Base-by-base conservation (phyloP, 1,140 invertebrate species). In the Rhizoglyphus robini region DNA sequence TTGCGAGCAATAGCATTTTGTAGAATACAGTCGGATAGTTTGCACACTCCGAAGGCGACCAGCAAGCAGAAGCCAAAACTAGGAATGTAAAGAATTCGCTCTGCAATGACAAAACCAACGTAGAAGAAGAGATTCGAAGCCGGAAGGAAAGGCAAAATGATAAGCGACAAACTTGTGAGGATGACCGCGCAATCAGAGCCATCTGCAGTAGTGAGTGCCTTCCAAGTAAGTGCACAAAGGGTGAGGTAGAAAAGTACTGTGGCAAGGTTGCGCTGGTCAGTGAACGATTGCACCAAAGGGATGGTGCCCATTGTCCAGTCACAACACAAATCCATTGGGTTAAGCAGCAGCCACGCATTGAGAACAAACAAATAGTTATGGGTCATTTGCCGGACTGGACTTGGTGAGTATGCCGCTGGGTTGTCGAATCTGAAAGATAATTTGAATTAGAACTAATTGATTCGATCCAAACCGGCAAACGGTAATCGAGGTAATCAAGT, bases 221-320 rank as follows among this genome's bases (percentile, higher is more conserved):
- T 18, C 64, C 54, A 68, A 20, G 68, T 4, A 13, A 71, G 31
- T 13, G 60, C 36, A 41, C n/a, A 38, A n/a, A 95, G 71, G 5
- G 79, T 80, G 0, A 76, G 69, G 70, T 88, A 88, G 36, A 88
- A 83, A 0, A 78, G 77, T 1, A 93, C 5, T 0, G 91, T 96
- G 3, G 83, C 82, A n/a, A 94, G 68, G 79, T 96, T 96, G 36
- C 94, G 80, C 0, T 79, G 72, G 78, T 97, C 94, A 0, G 80
- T 68, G 70, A 93, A 82, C 36, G 84, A 85, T 65, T 84, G 81
- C 13, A 97, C 79, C 13, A 96, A 73, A 0, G 91, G 88, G 61
- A 97, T 86, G 30, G 93, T 96, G 36, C 91, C 92, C 94, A 97
- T 97, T 48, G 93, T 96, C 93, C 93, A 97, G 78, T 97, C 94